Percentiles rank a stretch among this genome's conserved stretches.
phyloP scores from a whole-genome alignment of 2,888 invertebrate species.

The Mythimna vitellina region DNA sequence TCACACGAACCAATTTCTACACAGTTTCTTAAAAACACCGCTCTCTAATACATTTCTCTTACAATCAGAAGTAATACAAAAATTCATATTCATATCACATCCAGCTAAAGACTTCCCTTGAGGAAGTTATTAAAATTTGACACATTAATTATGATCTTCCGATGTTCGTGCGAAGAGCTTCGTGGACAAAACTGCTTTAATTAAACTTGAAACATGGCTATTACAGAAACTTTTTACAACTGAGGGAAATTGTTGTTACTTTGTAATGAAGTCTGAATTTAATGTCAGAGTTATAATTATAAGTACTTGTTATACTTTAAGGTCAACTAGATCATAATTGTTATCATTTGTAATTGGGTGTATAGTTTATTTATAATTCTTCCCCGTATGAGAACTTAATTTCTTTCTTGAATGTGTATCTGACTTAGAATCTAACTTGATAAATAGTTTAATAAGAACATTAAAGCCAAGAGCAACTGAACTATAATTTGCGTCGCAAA shows the following conservation, averaged over 20 bases:
- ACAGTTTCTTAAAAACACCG: background rate
- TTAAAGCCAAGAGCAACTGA: background rate
- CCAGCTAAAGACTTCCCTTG: conserved; percentile 48
- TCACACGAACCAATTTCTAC: background rate
- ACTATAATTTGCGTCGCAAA: conserved; percentile 25
- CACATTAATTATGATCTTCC: conserved; percentile 61
- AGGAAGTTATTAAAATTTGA: conserved; percentile 64
- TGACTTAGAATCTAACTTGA: background rate
- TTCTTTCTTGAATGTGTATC: background rate
- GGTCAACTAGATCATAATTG: conserved; percentile 25
- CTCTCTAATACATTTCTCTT: background rate
- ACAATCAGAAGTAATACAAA: conserved; percentile 12
- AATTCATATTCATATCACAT: conserved; percentile 14
- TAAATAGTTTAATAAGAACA: background rate
- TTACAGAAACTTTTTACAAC: conserved; percentile 30
- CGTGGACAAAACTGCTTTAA: conserved; percentile 40
- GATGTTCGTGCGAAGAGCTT: conserved; percentile 39
- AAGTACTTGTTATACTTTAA: background rate
- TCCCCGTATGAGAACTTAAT: background rate
- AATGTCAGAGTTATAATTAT: background rate
- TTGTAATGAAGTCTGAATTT: conserved; percentile 10
- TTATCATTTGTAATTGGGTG: background rate
- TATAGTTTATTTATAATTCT: background rate
- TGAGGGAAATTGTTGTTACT: conserved; percentile 24
- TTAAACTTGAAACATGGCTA: conserved; percentile 46